Base-by-base conservation (phyloP, 2,888 invertebrate species). In the Ophion ellenae region DNA sequence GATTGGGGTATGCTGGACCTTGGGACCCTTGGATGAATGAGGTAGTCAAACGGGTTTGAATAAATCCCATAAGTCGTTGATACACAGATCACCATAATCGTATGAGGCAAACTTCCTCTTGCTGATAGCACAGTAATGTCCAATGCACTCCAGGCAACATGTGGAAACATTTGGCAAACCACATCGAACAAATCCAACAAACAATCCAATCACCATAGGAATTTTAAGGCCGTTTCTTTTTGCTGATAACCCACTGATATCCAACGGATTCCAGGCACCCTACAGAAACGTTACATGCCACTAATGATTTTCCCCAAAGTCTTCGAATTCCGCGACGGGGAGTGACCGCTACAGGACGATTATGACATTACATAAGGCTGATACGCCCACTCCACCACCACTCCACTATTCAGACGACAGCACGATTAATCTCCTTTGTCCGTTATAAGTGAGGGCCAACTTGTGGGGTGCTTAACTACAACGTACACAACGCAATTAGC, bases 371-470 rank as follows among this genome's bases (percentile, higher is more conserved):
- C 17, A 53, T 17, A 53, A 53, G 17, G 17, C 53, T 53, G 53
- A 53, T 53, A 53, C 5, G 53, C 14, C 17, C 53, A 17, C 53
- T 53, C 17, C 53, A 53, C 14, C 53, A 53, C 17, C 53, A 11
- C 17, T 17, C 53, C 53, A 53, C 53, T 11, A 17, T 17, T 4
- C 53, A 5, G 17, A 53, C 53, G 14, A 53, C 17, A 4, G 17
- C 53, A 53, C 53, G 53, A 17, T 53, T 53, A 53, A 53, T 53
- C 53, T 53, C 53, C 53, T 20, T 45, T 40, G 74, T 63, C 63
- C 74, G 61, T 17, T 63, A 63, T 24, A 63, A 63, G 24, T 14
- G 28, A 36, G 53, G 17, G 80, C 66, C 80, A 71, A 71, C 28
- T 63, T 20, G 20, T 63, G 24, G 63, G 63, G 28, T 63, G 63